Evolutionary conservation across 2,888 invertebrate genomes (phyloP).

Genomic region (Apamea anceps): DNA sequence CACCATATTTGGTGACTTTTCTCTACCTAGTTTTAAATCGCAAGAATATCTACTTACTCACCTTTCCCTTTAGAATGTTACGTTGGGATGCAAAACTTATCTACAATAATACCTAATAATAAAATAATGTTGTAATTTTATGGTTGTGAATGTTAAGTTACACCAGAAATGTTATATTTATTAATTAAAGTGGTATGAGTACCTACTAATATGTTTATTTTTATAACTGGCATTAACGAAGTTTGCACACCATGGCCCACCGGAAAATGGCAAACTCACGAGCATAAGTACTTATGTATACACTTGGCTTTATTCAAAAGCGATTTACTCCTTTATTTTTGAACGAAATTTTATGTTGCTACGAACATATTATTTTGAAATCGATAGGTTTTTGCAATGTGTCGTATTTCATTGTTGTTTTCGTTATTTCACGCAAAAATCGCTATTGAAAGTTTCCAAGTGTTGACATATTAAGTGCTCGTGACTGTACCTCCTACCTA

Average conservation of each 20-base stretch:
- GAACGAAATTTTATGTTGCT: no score
- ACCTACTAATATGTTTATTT: constrained; percentile 42
- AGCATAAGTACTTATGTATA: no score
- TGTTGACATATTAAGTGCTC: no score
- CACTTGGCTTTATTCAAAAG: no score
- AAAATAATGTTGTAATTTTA: constrained; percentile 73
- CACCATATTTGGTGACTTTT: no score
- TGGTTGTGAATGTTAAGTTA: constrained; percentile 82
- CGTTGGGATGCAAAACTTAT: constrained; percentile 44
- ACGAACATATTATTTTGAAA: no score
- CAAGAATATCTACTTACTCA: constrained; percentile 7
- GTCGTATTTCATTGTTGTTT: no score
- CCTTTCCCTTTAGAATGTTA: not conserved
- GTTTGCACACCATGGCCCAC: not conserved
- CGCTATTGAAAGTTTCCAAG: no score
- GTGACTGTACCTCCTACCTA: not conserved
- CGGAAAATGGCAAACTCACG: no score
- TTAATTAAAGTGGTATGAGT: constrained; percentile 56
- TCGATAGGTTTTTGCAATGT: no score
- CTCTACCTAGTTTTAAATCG: not conserved
- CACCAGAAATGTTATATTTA: constrained; percentile 62
- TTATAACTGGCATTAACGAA: not conserved
- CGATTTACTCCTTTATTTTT: no score
- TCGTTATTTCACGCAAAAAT: no score
- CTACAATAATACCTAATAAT: constrained; percentile 41